Evolutionary conservation across 2,113 vertebrate species (phyloP).

Genomic region (Hippocampus comes): DNA sequence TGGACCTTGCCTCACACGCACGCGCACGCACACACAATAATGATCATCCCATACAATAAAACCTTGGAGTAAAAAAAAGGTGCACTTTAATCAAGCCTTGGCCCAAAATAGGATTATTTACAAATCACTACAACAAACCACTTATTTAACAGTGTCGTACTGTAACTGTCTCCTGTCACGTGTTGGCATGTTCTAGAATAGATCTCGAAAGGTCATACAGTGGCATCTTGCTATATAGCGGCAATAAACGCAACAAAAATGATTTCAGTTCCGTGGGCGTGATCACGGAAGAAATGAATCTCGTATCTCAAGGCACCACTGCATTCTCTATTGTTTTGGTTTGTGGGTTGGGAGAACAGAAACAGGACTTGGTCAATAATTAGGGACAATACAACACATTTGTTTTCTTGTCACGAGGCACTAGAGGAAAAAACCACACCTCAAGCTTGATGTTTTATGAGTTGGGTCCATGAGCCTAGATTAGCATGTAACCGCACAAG

Average conservation of each 20-base stretch:
- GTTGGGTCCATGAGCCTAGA: not conserved
- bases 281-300: not conserved
- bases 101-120: not conserved
- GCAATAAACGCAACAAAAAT: too few species aligned
- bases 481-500: not conserved
- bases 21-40: not conserved
- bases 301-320: not conserved
- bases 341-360: not conserved
- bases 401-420: not conserved
- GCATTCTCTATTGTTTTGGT: not conserved
- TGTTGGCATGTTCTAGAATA: not conserved
- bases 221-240: too few species aligned
- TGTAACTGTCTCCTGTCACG: not conserved
- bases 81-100: not conserved
- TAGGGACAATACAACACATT: not conserved
- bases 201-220: not conserved
- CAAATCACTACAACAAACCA: not conserved
- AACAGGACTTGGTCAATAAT: not conserved
- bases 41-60: not conserved
- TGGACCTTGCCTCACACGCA: slow-evolving; percentile 18
- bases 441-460: not conserved
- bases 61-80: not conserved
- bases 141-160: not conserved
- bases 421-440: not conserved
- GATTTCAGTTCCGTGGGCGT: not conserved